Evolutionary conservation across 2,113 vertebrate species (phyloP).

Genomic region (Neotoma lepida): DNA sequence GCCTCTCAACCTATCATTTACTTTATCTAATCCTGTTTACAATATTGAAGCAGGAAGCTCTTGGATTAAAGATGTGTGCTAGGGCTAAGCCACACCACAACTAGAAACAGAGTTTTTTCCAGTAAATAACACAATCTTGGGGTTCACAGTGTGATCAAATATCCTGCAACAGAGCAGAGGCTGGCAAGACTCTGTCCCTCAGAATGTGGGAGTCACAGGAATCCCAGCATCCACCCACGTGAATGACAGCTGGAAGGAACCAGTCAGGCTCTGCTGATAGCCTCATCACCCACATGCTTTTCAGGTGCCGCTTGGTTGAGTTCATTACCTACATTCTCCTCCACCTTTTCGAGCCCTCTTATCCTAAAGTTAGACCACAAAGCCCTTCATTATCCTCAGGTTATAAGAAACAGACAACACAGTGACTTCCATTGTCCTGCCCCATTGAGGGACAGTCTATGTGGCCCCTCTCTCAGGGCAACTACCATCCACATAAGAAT

Average conservation of each 20-base stretch:
- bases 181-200: fast-evolving
- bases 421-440: not conserved
- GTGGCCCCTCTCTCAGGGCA: slow-evolving; percentile 55
- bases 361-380: not conserved
- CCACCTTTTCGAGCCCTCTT: fast-evolving
- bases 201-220: not conserved
- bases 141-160: too few species aligned
- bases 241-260: not conserved
- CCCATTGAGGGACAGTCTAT: slow-evolving; percentile 38
- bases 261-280: not conserved
- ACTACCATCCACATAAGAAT: slow-evolving; percentile 69
- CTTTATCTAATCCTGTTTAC: too few species aligned
- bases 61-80: too few species aligned
- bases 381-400: not conserved
- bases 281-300: fast-evolving
- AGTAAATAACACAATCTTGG: too few species aligned
- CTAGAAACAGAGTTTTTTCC: too few species aligned
- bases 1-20: too few species aligned
- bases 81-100: too few species aligned
- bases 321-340: fast-evolving
- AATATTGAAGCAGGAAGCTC: too few species aligned
- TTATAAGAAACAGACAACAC: slow-evolving; percentile 35
- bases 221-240: fast-evolving
- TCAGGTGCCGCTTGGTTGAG: fast-evolving
- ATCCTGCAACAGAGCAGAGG: not conserved